Evolutionary conservation across 2,888 invertebrate genomes (phyloP), one percentile per base, ranked within the genome.

Genomic region (Chironomus tentans): DNA sequence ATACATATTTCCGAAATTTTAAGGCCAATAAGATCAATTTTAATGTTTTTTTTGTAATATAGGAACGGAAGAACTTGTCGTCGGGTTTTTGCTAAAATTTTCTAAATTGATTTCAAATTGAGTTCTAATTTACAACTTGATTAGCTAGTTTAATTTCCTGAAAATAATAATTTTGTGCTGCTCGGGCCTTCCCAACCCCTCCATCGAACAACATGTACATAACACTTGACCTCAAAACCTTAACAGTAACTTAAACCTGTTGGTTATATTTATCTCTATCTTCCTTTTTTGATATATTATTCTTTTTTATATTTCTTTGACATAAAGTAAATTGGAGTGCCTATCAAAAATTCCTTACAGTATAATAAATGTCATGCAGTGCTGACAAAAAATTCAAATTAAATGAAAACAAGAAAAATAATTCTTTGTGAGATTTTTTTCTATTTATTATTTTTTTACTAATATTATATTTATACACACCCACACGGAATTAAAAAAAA

Each of bases 301-400:
- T 38, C 38, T 38, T 38, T 28, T 38, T 38, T 1, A 38, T 38
- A 38, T 56, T 56, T n/a, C 18, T 56, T 56, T 56, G 56, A 15
- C 15, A 56, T 15, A 15, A 15, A 56, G 18, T 15, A 65, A 65
- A 65, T 65, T 65, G 65, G 65, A 65, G 24, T 24, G 18, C 10
- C 65, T 65, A 24, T 21, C 22, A 65, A 65, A 65, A 65, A 65
- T 65, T 65, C 65, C 24, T 65, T 65, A 65, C 21, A 65, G 22
- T 24, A n/a, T 21, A 65, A 21, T 21, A 65, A 65, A 65, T 65
- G 65, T 65, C 65, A 65, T 65, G 65, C 65, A 65, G 65, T 65
- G 3, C 65, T 65, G 65, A 65, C 65, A 65, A 65, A 65, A 18
- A 56, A 56, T 24, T 56, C 4, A 24, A 24, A 24, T 22, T 21